Percentiles rank a stretch among this genome's conserved stretches.
These are phyloP conservation scores for Druon quercuslanigerum DNA, from an alignment of 1,140 invertebrate genomes.

Conservation along the genomic window DNA sequence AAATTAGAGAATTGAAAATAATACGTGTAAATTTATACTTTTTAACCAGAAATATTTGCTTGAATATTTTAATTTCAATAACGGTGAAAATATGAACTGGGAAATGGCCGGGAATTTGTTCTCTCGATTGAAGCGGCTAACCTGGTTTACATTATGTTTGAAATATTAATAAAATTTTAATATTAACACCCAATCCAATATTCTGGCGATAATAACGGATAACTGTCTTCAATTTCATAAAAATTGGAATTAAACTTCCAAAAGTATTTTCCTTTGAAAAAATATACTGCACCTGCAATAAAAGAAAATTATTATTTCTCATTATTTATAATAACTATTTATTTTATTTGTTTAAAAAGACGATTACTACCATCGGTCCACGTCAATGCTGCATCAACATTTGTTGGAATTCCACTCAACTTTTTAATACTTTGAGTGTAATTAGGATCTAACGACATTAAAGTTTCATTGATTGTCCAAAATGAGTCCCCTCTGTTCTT, in stretches of 20 bases:
- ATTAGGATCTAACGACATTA: background rate
- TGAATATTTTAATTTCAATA: too few relatives aligned
- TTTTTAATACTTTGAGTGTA: background rate
- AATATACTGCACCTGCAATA: conserved; percentile 13
- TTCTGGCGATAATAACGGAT: background rate
- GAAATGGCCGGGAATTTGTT: too few relatives aligned
- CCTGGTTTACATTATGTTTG: too few relatives aligned
- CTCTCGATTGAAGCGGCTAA: too few relatives aligned
- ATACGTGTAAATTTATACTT: too few relatives aligned
- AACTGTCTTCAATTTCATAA: background rate
- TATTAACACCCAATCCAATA: conserved; percentile 1
- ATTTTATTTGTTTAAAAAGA: too few relatives aligned
- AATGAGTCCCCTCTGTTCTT: background rate
- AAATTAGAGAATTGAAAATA: too few relatives aligned
- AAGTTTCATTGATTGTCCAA: conserved; percentile 11
- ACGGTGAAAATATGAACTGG: too few relatives aligned
- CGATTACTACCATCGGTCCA: background rate
- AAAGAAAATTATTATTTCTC: background rate
- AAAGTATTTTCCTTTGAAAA: conserved; percentile 16
- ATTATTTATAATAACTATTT: background rate
- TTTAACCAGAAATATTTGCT: too few relatives aligned
- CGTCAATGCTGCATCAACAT: conserved; percentile 5
- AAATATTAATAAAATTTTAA: background rate
- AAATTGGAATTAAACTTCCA: conserved; percentile 3
- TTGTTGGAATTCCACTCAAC: background rate